A percentile compares a stretch with the other conserved stretches of the same genome.
Conservation (phyloP, 2,113 vertebrate species). For the Xiphias gladius region DNA sequence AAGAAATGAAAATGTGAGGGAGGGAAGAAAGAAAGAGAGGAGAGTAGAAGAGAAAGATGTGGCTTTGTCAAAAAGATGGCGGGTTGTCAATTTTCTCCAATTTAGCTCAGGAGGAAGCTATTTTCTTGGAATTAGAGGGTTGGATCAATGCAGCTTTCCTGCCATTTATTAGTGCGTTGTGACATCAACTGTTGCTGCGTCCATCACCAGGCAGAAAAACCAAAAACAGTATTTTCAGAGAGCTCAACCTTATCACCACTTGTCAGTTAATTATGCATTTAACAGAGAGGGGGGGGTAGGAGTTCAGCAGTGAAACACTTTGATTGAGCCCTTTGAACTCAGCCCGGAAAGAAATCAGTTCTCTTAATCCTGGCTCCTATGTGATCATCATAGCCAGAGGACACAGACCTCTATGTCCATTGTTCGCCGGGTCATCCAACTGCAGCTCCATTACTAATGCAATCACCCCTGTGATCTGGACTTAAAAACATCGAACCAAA, state of each 20-base stretch:
- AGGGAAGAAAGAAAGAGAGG: slow-evolving; percentile 18
- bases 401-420: slow-evolving; percentile 66
- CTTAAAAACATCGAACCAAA: slow-evolving; percentile 52
- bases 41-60: slow-evolving; percentile 9
- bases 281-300: slow-evolving; percentile 42
- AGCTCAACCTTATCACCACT: slow-evolving; percentile 50
- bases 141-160: slow-evolving; percentile 64
- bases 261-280: slow-evolving; percentile 68
- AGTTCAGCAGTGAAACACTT: slow-evolving; percentile 68
- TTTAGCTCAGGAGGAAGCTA: slow-evolving; percentile 58
- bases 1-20: slow-evolving; percentile 44
- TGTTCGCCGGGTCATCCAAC: slow-evolving; percentile 66
- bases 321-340: slow-evolving; percentile 76
- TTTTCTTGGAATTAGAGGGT: slow-evolving; percentile 65
- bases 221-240: slow-evolving; percentile 43
- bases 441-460: slow-evolving; percentile 68
- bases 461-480: slow-evolving; percentile 64
- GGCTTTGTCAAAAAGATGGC: slow-evolving; percentile 36
- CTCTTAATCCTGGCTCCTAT: slow-evolving; percentile 64
- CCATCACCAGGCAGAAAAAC: slow-evolving; percentile 31
- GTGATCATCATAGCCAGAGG: slow-evolving; percentile 72
- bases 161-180: slow-evolving; percentile 49
- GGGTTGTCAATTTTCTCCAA: slow-evolving; percentile 56
- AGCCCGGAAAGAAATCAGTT: slow-evolving; percentile 65
- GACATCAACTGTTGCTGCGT: slow-evolving; percentile 61